These are phyloP conservation scores for Drosophila borborema DNA, from an alignment of 2,888 invertebrate genomes.

Conservation along the genomic window DNA sequence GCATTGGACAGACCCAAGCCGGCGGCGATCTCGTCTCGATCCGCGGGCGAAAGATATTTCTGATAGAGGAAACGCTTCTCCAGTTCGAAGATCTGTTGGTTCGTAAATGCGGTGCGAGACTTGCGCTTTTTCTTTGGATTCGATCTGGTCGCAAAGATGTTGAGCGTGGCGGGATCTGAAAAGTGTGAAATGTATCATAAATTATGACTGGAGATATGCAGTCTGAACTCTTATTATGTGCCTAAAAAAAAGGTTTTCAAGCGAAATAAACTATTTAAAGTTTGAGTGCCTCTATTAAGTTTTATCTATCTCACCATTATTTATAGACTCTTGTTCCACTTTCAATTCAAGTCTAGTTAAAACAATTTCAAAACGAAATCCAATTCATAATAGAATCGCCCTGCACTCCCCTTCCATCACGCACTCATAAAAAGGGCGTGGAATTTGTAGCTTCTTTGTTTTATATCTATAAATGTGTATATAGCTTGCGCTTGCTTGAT, in stretches of 20 bases:
- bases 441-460: constrained; percentile 49
- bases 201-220: constrained; percentile 2
- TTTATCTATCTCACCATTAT: constrained; percentile 28
- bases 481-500: constrained; percentile 51
- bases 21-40: constrained; percentile 98
- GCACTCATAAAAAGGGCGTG: constrained; percentile 35
- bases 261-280: constrained; percentile 15
- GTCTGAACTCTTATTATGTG: background rate
- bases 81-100: constrained; percentile 98
- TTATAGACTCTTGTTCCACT: constrained; percentile 48
- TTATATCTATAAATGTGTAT: constrained; percentile 12
- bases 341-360: constrained; percentile 62
- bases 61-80: constrained; percentile 99
- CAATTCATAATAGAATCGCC: constrained; percentile 62
- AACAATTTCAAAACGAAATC: constrained; percentile 61
- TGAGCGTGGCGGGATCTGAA: constrained; percentile 92
- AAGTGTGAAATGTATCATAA: constrained; percentile 33
- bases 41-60: constrained; percentile 98
- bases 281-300: constrained; percentile 37
- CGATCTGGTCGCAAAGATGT: constrained; percentile 95
- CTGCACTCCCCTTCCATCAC: background rate
- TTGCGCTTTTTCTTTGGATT: constrained; percentile 98
- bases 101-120: constrained; percentile 98
- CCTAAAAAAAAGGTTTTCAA: background rate
- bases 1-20: constrained; percentile 97